Base-by-base conservation (phyloP, 35 echinoderm and acorn worm genomes). In the Apostichopus parvimensis region DNA sequence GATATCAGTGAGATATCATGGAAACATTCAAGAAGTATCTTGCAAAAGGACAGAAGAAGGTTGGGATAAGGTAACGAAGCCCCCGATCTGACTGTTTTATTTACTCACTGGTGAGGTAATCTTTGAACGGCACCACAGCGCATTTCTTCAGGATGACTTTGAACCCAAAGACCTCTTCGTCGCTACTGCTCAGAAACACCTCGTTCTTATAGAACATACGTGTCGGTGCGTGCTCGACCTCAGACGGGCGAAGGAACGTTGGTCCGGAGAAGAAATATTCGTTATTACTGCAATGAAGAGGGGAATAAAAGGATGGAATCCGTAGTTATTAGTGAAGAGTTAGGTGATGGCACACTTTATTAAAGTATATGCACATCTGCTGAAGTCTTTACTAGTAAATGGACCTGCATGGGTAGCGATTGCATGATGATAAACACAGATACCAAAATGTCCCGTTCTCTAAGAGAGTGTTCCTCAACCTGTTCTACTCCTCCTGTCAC, bases 181-280 rank as follows among this genome's bases (percentile, higher is more conserved):
- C 97, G 77, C 91, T 94, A 34, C 87, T 94, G 82, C 97, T 98
- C 57, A 98, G 80, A 82, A 98, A 98, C 17, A 98, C 93, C 66
- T 96, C 95, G 73, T 96, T 98, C 81, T 93, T 94, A 45, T 96
- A 98, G 83, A 98, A 98, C 91, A 98, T 93, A 11, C 92, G 91
- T 9, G 94, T 96, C 3, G 97, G 97, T 1, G 93, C 94, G 81
- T 96, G 94, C 17, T 92, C 88, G 14, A 93, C 95, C 80, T 98
- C 94, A 5, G 94, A 98, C 52, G 97, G 97, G 6, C 93, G 94
- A 26, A 98, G 87, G 54, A 96, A 96, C 56, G 93, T 94, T 0
- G 94, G 97, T 71, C 97, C 93, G 58, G 89, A 87, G 80, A 98
- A 96, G 65, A 80, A 96, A 12, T 92, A 87, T 56, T 98, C 97